Evolutionary conservation across 1,140 invertebrate species (phyloP).

Genomic region (Teleogryllus occipitalis): DNA sequence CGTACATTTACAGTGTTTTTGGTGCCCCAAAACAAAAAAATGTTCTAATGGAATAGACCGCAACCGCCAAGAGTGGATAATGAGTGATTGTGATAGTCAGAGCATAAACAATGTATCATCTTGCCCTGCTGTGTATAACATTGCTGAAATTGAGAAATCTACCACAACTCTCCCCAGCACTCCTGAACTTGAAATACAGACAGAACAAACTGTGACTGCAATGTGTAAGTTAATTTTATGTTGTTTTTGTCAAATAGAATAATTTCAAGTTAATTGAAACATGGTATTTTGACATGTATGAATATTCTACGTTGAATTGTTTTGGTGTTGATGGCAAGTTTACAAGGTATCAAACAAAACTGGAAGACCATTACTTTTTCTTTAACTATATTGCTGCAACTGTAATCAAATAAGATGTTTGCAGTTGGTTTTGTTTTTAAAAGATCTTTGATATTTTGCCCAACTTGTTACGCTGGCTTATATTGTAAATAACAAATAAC

Average conservation of each 20-base stretch:
- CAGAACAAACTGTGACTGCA: background rate
- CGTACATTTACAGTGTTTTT: slow-evolving; percentile 56
- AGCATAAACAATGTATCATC: slow-evolving; percentile 35
- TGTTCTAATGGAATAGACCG: slow-evolving; percentile 88
- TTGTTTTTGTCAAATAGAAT: background rate
- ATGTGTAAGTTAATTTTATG: background rate
- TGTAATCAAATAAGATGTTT: too few species aligned
- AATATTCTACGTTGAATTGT: too few species aligned
- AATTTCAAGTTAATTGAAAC: too few species aligned
- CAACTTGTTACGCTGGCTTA: too few species aligned
- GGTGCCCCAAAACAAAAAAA: slow-evolving; percentile 71
- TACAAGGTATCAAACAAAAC: too few species aligned
- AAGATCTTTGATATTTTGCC: too few species aligned
- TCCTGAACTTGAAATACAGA: background rate
- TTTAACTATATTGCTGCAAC: too few species aligned
- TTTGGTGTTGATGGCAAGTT: too few species aligned
- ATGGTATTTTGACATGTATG: too few species aligned
- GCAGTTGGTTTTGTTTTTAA: too few species aligned
- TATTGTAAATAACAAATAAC: too few species aligned
- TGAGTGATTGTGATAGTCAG: slow-evolving; percentile 57
- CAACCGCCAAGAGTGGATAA: slow-evolving; percentile 80
- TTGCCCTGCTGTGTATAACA: slow-evolving; percentile 31
- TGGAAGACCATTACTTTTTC: too few species aligned
- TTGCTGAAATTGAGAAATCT: background rate
- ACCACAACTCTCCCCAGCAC: background rate